phyloP scores from a whole-genome alignment of 2,888 invertebrate species.

The Cremastobaeus sp. region DNA sequence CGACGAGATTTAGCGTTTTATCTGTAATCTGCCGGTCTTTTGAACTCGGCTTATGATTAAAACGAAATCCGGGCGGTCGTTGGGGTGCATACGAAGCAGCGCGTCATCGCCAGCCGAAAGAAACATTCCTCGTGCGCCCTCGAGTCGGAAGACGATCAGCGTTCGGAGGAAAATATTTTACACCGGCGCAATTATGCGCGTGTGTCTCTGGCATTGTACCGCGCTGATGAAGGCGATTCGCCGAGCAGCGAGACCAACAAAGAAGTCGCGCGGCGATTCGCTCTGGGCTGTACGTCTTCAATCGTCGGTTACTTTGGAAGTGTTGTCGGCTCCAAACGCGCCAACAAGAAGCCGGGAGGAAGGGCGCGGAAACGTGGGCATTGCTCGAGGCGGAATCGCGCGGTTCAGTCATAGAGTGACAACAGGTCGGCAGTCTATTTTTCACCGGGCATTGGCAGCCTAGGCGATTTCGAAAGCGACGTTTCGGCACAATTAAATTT shows the following conservation, averaged over 20 bases:
- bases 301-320: constrained; percentile 35
- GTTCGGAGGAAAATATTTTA: too few species aligned
- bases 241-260: constrained; percentile 3
- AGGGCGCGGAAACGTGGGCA: constrained; percentile 23
- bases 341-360: constrained; percentile 2
- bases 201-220: too few species aligned
- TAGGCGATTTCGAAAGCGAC: constrained; percentile 74
- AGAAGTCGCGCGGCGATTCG: constrained; percentile 11
- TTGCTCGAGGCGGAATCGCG: constrained; percentile 43
- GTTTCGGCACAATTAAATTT: constrained; percentile 75
- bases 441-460: constrained; percentile 75
- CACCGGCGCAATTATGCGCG: too few species aligned
- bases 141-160: too few species aligned
- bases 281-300: constrained; percentile 18
- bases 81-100: too few species aligned
- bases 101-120: too few species aligned
- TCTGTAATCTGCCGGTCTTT: background rate
- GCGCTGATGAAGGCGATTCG: too few species aligned
- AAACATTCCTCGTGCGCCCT: too few species aligned
- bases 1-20: background rate
- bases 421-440: constrained; percentile 69
- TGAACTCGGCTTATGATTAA: too few species aligned
- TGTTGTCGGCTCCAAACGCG: constrained; percentile 29
- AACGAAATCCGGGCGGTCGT: too few species aligned
- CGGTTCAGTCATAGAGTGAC: constrained; percentile 60